phyloP scores from a whole-genome alignment of 2,888 invertebrate species.

The Phlogophora meticulosa region DNA sequence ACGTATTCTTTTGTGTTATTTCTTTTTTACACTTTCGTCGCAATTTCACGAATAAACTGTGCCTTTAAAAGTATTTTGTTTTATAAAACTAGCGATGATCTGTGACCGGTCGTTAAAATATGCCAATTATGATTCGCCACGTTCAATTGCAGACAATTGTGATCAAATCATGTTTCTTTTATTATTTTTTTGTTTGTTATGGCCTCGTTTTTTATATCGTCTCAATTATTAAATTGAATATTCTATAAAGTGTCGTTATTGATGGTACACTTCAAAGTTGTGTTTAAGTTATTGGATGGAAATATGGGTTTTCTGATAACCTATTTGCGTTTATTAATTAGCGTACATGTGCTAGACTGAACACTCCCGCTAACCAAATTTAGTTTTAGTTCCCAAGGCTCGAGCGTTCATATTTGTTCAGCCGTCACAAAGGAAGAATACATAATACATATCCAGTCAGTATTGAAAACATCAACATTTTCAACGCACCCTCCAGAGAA shows the following conservation, averaged over 20 bases:
- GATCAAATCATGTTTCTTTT: constrained; percentile 43
- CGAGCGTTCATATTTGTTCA: background rate
- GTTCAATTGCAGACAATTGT: constrained; percentile 52
- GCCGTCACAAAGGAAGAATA: background rate
- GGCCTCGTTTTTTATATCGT: constrained; percentile 34
- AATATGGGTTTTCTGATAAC: background rate
- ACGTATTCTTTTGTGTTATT: constrained; percentile 3
- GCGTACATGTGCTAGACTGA: background rate
- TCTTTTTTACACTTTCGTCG: constrained; percentile 31
- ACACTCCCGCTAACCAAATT: background rate
- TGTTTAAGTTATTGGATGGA: background rate
- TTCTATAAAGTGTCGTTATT: constrained; percentile 1
- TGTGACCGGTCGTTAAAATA: constrained; percentile 48
- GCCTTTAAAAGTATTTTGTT: constrained; percentile 38
- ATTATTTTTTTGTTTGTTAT: constrained; percentile 33
- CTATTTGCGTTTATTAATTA: background rate
- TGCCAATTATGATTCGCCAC: constrained; percentile 54
- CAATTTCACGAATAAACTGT: constrained; percentile 43
- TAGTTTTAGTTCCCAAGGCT: background rate
- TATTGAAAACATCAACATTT: background rate
- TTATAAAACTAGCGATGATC: constrained; percentile 21
- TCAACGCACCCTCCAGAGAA: background rate
- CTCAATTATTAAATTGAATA: constrained; percentile 27
- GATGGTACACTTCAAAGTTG: constrained; percentile 14
- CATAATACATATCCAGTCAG: background rate